Evolutionary conservation across 2,113 vertebrate species (phyloP), one percentile per base, ranked within the genome.

Genomic region (Colossoma macropomum): DNA sequence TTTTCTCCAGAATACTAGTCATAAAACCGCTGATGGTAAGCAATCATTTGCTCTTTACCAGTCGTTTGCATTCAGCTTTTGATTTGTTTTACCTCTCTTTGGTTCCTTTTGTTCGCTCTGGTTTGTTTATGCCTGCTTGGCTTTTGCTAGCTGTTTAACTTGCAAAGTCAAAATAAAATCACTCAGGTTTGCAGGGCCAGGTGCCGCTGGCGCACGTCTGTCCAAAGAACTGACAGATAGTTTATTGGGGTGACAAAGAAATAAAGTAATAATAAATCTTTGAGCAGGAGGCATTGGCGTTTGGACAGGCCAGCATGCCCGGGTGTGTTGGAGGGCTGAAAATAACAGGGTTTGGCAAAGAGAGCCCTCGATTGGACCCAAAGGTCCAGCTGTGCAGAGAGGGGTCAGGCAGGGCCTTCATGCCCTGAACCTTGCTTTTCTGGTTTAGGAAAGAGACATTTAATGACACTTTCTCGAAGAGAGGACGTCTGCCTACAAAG

Each of bases 291-390:
- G 77, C 77, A 78, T 86, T 69, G 30, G 62, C 60, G 62, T 76
- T 77, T 74, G 82, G 81, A 81, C 84, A 83, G 90, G 80, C 86
- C 32, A 65, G 86, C 91, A 86, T 89, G 83, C 88, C 89, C 86
- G 84, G 90, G 84, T 88, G 90, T 86, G 62, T 85, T 77, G 28
- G 81, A 27, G 84, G 82, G 88, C 87, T 92, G 91, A 94, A 88
- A 86, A 76, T 92, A 93, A 94, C 81, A 6, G 83, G 86, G 77
- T 86, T 81, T 93, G 91, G 90, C 92, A 92, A 87, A 89, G 80
- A 78, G 83, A 81, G 84, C 85, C 80, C 59, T 75, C 19, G 54
- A 81, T 73, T 13, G 54, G 28, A 72, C 70, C 7, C 60, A 87
- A 74, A 75, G 82, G 88, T 73, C 50, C 50, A 25, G 84, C 54